Conservation (phyloP, 2,888 invertebrate species). For the Nomada flava region DNA sequence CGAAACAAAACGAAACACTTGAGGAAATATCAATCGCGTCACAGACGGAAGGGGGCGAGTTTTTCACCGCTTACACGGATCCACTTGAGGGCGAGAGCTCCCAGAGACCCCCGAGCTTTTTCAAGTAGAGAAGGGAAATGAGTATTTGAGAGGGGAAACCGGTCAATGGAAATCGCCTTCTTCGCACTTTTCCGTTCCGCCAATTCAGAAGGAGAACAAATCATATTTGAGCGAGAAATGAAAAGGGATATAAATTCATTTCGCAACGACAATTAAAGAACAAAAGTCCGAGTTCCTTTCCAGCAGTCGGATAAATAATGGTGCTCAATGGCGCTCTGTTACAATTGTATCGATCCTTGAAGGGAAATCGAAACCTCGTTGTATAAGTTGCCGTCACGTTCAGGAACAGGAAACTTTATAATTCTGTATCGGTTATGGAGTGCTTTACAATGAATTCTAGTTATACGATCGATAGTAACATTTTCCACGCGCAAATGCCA, state of each 20-base stretch:
- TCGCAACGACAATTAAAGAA: constrained; percentile 22
- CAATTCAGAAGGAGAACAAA: neutral
- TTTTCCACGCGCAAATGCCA: constrained; percentile 40
- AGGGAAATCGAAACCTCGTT: constrained; percentile 45
- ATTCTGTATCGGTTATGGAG: constrained; percentile 15
- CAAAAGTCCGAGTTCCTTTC: constrained; percentile 7
- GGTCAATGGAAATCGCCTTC: neutral
- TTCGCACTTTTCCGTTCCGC: neutral
- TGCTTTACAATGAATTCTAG: constrained; percentile 26
- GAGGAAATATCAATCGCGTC: constrained; percentile 46
- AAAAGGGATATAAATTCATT: neutral
- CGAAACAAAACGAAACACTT: constrained; percentile 35
- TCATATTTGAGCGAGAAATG: neutral
- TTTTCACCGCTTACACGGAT: constrained; percentile 30
- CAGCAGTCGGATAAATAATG: constrained; percentile 2
- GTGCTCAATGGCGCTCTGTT: neutral
- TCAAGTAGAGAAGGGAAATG: neutral
- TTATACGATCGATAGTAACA: constrained; percentile 34
- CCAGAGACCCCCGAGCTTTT: neutral
- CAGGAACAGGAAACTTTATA: constrained; percentile 31
- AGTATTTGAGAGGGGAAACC: neutral
- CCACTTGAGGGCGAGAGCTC: constrained; percentile 8
- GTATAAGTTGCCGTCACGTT: constrained; percentile 46
- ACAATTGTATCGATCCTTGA: constrained; percentile 40
- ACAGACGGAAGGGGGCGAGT: constrained; percentile 3